Evolutionary conservation across 1,140 invertebrate species (phyloP).

Genomic region (Microplitis mediator): DNA sequence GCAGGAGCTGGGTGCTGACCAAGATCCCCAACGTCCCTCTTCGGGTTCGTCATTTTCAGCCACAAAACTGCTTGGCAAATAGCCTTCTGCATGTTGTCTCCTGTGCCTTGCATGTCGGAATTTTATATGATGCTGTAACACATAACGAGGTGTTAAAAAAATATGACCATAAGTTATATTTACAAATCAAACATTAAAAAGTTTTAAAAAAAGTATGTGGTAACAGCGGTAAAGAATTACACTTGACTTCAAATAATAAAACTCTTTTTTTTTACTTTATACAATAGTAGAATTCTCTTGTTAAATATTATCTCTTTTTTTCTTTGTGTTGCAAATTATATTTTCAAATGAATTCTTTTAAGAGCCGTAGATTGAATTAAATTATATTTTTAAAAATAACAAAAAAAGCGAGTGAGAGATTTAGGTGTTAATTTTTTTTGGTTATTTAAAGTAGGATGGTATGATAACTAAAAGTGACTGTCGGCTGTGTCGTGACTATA

Average conservation of each 20-base stretch:
- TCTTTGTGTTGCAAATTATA: background rate
- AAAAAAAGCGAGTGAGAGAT: too few species aligned
- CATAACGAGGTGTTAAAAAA: background rate
- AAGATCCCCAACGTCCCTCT: conserved; percentile 73
- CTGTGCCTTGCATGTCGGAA: conserved; percentile 67
- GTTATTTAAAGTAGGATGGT: background rate
- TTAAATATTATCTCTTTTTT: background rate
- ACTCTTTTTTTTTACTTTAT: too few species aligned
- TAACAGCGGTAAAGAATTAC: too few species aligned
- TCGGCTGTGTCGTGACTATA: background rate
- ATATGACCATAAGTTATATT: background rate
- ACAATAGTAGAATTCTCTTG: too few species aligned
- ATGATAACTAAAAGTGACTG: background rate
- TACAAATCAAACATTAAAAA: too few species aligned
- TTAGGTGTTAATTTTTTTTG: background rate
- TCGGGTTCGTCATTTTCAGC: conserved; percentile 69
- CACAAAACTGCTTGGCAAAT: conserved; percentile 70
- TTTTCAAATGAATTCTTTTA: background rate
- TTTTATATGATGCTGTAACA: conserved; percentile 60
- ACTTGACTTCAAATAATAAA: too few species aligned
- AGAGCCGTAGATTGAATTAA: background rate
- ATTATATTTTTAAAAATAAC: background rate
- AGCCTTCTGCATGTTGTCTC: conserved; percentile 75
- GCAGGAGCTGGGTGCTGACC: conserved; percentile 78
- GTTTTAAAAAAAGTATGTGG: too few species aligned